Conservation (phyloP, 2,797 vertebrate species). For the Lemur catta region DNA sequence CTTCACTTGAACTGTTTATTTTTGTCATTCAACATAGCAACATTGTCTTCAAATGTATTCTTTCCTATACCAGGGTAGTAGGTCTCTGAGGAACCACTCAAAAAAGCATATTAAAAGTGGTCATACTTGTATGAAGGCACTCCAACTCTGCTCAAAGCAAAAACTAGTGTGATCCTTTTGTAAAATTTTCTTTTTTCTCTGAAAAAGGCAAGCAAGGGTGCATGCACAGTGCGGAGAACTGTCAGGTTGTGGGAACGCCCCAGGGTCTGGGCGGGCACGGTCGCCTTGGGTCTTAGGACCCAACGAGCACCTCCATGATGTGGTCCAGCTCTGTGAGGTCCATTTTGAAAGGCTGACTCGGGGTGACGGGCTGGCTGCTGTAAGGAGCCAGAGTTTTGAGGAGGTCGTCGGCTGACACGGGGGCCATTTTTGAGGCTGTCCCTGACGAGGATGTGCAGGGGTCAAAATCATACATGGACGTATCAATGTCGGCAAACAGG, state of each 20-base stretch:
- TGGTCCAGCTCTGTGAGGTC: slow-evolving; percentile 99
- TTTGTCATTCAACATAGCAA: slow-evolving; percentile 80
- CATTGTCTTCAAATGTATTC: slow-evolving; percentile 82
- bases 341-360: slow-evolving; percentile 99
- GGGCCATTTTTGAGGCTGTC: slow-evolving; percentile 91
- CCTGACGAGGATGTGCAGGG: slow-evolving; percentile 91
- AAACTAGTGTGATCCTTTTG: slow-evolving; percentile 89
- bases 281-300: slow-evolving; percentile 90
- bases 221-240: slow-evolving; percentile 96
- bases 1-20: slow-evolving; percentile 84
- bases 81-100: slow-evolving; percentile 86
- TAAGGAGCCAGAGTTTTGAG: slow-evolving; percentile 97
- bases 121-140: slow-evolving; percentile 96
- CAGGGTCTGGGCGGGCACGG: slow-evolving; percentile 75
- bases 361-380: slow-evolving; percentile 92
- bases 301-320: slow-evolving; percentile 99
- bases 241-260: slow-evolving; percentile 79
- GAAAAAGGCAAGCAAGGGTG: slow-evolving; percentile 95
- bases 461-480: slow-evolving; percentile 99
- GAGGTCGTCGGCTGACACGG: slow-evolving; percentile 94
- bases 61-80: slow-evolving; percentile 83
- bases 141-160: slow-evolving; percentile 94
- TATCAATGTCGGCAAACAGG: slow-evolving; percentile 98
- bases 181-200: slow-evolving; percentile 84
- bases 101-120: slow-evolving; percentile 90